phyloP scores from a whole-genome alignment of 1,140 invertebrate genomes.

The Mycetomoellerius zeteki region DNA sequence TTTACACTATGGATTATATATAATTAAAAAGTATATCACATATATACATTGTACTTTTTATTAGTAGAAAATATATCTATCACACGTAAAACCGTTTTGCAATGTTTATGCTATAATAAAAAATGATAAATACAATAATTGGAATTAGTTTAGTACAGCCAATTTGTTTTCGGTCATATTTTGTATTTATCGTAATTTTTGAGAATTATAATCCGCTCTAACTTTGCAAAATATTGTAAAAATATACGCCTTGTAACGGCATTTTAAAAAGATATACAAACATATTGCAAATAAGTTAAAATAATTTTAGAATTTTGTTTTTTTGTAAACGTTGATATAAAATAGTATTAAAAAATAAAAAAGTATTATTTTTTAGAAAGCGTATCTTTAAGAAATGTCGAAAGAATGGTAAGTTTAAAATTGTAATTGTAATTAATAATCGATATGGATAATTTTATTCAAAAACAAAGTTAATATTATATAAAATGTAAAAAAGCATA shows the following conservation, averaged over 20 bases:
- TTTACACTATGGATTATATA: too few species aligned
- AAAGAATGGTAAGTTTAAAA: not conserved
- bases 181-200: not conserved
- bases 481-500: not conserved
- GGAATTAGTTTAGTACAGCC: not conserved
- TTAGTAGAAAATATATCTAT: not conserved
- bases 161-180: not conserved
- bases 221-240: not conserved
- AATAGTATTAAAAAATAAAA: not conserved
- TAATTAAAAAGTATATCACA: not conserved
- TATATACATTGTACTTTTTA: not conserved
- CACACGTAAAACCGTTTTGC: not conserved
- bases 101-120: not conserved
- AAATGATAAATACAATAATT: conserved; percentile 7
- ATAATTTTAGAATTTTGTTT: not conserved
- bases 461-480: not conserved
- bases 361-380: not conserved
- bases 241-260: not conserved
- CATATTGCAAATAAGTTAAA: not conserved
- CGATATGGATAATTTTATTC: too few species aligned
- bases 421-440: not conserved
- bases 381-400: not conserved
- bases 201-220: not conserved
- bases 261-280: not conserved
- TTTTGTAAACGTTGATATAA: not conserved